phyloP scores from a whole-genome alignment of 2,113 vertebrate species.

The Dromas ardeola region DNA sequence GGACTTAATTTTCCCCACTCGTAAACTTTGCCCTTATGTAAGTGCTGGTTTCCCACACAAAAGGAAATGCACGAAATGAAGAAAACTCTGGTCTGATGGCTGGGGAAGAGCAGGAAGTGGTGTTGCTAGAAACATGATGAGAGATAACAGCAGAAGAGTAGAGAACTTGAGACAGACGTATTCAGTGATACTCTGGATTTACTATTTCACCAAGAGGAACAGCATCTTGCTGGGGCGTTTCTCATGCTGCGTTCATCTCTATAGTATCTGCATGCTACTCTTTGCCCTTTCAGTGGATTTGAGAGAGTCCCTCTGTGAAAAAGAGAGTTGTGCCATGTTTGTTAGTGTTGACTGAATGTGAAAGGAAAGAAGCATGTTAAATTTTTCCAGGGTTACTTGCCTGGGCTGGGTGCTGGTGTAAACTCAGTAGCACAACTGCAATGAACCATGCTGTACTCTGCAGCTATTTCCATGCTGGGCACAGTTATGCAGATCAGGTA shows the following conservation, averaged over 20 bases:
- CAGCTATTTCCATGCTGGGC: neutral
- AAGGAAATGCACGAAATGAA: neutral
- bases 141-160: neutral
- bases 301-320: neutral
- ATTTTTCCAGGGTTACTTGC: neutral
- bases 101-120: neutral
- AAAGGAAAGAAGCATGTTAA: neutral
- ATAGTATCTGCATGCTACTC: neutral
- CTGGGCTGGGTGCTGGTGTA: neutral
- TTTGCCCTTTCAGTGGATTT: neutral
- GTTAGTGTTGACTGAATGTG: neutral
- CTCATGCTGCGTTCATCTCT: neutral
- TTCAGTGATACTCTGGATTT: fast-evolving
- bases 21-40: neutral
- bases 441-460: neutral
- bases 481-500: neutral
- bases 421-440: neutral
- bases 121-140: neutral
- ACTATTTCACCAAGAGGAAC: fast-evolving
- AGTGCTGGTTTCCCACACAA: neutral
- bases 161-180: fast-evolving
- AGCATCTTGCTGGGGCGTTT: neutral
- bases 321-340: neutral
- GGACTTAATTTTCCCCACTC: neutral
- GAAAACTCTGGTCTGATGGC: neutral